Conservation (phyloP, 23 tunicate genomes). For the Halocynthia roretzi region DNA sequence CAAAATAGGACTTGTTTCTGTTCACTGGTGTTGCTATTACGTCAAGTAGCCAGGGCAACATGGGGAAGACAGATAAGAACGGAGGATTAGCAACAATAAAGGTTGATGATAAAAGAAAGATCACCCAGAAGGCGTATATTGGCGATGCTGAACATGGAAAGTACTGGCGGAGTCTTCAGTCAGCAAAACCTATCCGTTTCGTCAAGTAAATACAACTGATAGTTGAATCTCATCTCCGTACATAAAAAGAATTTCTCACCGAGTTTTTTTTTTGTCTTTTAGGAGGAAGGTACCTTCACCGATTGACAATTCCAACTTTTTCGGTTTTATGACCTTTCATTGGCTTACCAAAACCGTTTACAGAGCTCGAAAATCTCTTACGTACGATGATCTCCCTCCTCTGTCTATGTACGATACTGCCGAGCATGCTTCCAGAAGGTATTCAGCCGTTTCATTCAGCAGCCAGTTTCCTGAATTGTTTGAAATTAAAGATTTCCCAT, state of each 20-base stretch:
- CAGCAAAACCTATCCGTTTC: conserved; percentile 52
- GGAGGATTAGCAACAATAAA: neutral
- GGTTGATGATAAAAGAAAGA: conserved; percentile 11
- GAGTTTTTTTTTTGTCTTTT: neutral
- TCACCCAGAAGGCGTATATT: conserved; percentile 38
- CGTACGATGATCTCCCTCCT: conserved; percentile 49
- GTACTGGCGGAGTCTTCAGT: conserved; percentile 83
- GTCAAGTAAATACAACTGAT: conserved; percentile 15
- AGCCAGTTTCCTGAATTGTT: no score
- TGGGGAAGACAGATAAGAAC: neutral
- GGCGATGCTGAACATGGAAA: conserved; percentile 54
- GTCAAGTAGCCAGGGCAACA: neutral
- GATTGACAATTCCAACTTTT: conserved; percentile 71
- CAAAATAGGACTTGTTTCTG: neutral
- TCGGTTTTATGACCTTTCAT: conserved; percentile 44
- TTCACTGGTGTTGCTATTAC: neutral
- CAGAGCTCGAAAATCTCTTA: conserved; percentile 40
- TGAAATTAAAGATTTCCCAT: no score
- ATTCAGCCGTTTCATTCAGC: no score
- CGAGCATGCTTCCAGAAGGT: conserved; percentile 54
- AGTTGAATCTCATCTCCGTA: no score
- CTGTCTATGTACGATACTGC: conserved; percentile 79
- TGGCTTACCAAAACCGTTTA: conserved; percentile 57
- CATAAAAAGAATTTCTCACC: neutral
- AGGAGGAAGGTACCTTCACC: conserved; percentile 73